Conservation (phyloP, 2,797 vertebrate species). For the Malurus leucopterus region DNA sequence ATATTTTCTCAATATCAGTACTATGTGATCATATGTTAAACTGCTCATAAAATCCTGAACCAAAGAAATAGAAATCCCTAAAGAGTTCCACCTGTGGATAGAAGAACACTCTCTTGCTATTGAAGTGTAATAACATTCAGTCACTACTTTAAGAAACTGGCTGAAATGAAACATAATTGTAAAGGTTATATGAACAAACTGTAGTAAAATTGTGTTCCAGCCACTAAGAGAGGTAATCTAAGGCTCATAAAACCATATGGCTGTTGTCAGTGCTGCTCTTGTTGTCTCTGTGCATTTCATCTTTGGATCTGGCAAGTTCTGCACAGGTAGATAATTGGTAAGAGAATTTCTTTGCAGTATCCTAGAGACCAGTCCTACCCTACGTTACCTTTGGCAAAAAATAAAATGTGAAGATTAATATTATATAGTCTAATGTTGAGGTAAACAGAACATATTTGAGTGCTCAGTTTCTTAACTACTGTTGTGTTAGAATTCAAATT, state of each 20-base stretch:
- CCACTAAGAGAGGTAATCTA: not conserved
- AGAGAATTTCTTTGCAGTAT: not conserved
- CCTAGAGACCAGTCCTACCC: not conserved
- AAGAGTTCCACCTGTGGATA: not conserved
- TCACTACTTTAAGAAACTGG: not conserved
- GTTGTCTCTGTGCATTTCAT: not conserved
- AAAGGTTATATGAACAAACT: not conserved
- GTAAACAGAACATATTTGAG: not conserved
- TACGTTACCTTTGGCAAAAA: not conserved
- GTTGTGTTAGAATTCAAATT: not conserved
- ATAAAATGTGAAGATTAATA: not conserved
- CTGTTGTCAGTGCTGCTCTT: not conserved
- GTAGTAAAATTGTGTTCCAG: not conserved
- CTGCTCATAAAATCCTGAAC: not conserved
- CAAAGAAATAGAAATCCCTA: not conserved
- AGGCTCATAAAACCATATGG: not conserved
- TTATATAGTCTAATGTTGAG: not conserved
- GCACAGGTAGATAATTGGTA: not conserved
- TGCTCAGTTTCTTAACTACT: not conserved
- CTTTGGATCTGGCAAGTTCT: not conserved
- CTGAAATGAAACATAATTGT: not conserved
- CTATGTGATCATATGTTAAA: not conserved
- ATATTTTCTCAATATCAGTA: not conserved
- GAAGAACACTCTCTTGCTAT: not conserved
- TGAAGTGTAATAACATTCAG: not conserved